phyloP scores from a whole-genome alignment of 2,888 invertebrate genomes.

The Acanthosepion esculentum region DNA sequence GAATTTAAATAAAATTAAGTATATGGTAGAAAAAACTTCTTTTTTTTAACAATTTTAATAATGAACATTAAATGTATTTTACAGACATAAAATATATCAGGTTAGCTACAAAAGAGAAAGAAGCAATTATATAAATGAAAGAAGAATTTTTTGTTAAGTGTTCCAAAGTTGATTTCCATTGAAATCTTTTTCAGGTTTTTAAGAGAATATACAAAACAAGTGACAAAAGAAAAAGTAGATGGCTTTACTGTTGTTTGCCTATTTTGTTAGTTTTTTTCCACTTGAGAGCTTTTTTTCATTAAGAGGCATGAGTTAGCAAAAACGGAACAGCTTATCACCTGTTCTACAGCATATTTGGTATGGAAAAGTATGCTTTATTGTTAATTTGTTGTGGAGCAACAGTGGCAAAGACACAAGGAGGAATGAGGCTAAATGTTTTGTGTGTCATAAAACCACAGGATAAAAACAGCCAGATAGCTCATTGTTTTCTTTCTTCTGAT shows the following conservation, averaged over 20 bases:
- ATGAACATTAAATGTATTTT: not conserved
- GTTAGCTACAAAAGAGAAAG: not conserved
- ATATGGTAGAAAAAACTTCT: not conserved
- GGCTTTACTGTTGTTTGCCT: not conserved
- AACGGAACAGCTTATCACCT: not conserved
- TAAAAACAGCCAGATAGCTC: not conserved
- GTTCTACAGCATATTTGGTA: slow-evolving; percentile 10
- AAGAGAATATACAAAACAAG: not conserved
- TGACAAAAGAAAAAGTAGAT: not conserved
- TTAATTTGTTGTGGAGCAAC: not conserved
- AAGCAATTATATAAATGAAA: not conserved
- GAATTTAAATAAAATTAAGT: no score
- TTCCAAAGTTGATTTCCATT: not conserved
- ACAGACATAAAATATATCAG: not conserved
- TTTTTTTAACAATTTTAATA: not conserved
- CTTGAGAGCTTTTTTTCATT: not conserved
- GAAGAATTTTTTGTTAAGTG: not conserved
- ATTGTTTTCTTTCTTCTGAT: not conserved
- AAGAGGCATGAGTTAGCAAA: not conserved
- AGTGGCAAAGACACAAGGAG: not conserved
- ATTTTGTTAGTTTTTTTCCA: not conserved
- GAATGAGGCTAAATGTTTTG: not conserved
- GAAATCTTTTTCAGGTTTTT: not conserved
- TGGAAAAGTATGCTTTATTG: not conserved
- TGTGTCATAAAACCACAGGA: not conserved